Base-by-base conservation (phyloP, 2,113 vertebrate genomes). In the Elgaria multicarinata region DNA sequence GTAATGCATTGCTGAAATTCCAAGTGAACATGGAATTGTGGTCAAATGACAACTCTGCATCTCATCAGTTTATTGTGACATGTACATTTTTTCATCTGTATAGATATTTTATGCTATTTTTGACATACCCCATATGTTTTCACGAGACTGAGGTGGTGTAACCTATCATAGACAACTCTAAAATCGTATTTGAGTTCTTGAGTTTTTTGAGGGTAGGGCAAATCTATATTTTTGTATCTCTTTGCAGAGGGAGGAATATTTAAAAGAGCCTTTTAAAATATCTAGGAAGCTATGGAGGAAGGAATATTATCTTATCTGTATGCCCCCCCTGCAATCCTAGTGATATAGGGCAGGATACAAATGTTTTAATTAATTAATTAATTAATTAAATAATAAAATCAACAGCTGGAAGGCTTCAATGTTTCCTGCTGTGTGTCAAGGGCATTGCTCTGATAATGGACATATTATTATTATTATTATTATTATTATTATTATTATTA, bases 1-100 rank as follows among this genome's bases (percentile, higher is more conserved):
- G 77, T 91, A 79, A 84, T 93, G 86, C 55, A 93, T 87, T 95
- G 93, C 92, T 94, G 95, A 95, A 94, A 89, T 95, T n/a, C 39
- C 89, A 95, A 85, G 88, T 58, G n/a, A 95, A 92, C 78, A 0
- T 79, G 95, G 92, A 95, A 94, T 94, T 95, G 94, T 94, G 92
- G 82, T 90, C 42, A 3, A 94, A 94, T 92, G 67, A 94, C 89
- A 53, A 95, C 89, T 87, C 71, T 96, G 90, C 93, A 83, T 82
- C 90, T 92, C 24, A 87, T 81, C 91, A 53, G 50, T 74, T 58
- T 26, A 42, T 83, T 87, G 71, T 72, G 91, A 85, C 91, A 74
- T 92, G 92, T 93, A 90, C 83, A 78, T 67, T 94, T 82, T 88
- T 58, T 0, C 77, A 90, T 20, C 14, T 90, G 83, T 91, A 93